Percentiles rank a stretch among this genome's conserved stretches.
Evolutionary conservation across 2,888 invertebrate species (phyloP).

Genomic region (Drosophila subquinaria): DNA sequence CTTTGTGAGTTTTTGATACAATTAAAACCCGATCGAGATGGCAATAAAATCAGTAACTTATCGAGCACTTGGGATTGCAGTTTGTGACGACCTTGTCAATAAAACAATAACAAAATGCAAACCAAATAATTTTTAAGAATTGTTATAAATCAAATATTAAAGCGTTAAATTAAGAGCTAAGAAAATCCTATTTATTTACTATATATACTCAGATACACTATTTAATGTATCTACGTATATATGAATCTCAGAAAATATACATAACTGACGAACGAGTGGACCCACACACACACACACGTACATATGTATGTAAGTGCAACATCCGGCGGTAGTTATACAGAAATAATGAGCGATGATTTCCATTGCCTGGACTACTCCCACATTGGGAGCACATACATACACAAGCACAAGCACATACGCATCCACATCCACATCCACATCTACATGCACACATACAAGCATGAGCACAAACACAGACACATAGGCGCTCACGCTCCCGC

Average conservation of each 20-base stretch:
- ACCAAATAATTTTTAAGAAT: neutral
- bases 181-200: neutral
- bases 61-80: too few relatives aligned
- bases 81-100: too few relatives aligned
- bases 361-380: slow-evolving; percentile 60
- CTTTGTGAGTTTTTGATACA: too few relatives aligned
- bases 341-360: slow-evolving; percentile 72
- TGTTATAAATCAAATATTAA: neutral
- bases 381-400: slow-evolving; percentile 37
- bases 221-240: neutral
- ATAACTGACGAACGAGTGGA: slow-evolving; percentile 1
- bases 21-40: too few relatives aligned
- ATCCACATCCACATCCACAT: slow-evolving; percentile 20
- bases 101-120: neutral
- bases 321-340: slow-evolving; percentile 59
- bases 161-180: neutral
- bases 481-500: slow-evolving; percentile 46
- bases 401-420: neutral
- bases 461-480: slow-evolving; percentile 8
- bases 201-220: neutral
- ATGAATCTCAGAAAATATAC: neutral
- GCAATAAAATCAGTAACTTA: too few relatives aligned
- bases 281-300: neutral
- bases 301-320: slow-evolving; percentile 21
- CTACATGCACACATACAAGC: slow-evolving; percentile 11